Percentiles rank a stretch among this genome's conserved stretches.
phyloP scores from a whole-genome alignment of 2,888 invertebrate genomes.

The Agrilus cyanescens region DNA sequence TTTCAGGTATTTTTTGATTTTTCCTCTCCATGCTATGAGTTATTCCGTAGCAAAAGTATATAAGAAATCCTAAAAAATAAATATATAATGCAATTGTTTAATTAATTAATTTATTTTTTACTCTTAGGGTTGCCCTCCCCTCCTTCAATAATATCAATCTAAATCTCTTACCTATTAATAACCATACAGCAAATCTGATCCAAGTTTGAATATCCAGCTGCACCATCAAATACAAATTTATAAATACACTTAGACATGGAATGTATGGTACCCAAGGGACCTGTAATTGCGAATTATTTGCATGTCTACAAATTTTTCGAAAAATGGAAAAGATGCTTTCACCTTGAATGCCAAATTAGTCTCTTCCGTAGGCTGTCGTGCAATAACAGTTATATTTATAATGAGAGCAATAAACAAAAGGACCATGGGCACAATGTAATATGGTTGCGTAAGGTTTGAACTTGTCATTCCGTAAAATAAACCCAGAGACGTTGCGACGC shows the following conservation, averaged over 20 bases:
- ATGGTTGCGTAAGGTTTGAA: too few relatives aligned
- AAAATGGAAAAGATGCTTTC: constrained; percentile 10
- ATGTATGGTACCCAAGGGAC: constrained; percentile 78
- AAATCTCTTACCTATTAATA: constrained; percentile 53
- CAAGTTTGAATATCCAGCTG: constrained; percentile 77
- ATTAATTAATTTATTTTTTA: too few relatives aligned
- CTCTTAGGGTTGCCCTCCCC: too few relatives aligned
- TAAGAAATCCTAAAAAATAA: constrained; percentile 54
- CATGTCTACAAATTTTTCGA: too few relatives aligned
- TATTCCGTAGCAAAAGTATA: constrained; percentile 81
- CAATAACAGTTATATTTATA: constrained; percentile 48
- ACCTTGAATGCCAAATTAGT: constrained; percentile 61
- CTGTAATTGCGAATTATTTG: constrained; percentile 34
- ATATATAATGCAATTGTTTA: background rate
- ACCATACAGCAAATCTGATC: constrained; percentile 80
- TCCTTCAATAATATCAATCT: background rate
- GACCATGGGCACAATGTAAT: too few relatives aligned
- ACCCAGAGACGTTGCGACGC: too few relatives aligned
- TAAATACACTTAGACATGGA: constrained; percentile 72
- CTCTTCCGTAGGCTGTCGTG: constrained; percentile 54
- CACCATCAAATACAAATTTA: constrained; percentile 85
- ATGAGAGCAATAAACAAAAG: constrained; percentile 35
- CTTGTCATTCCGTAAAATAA: too few relatives aligned
- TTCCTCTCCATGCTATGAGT: constrained; percentile 55
- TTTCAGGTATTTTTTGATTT: background rate